Base-by-base conservation (phyloP, 2,888 invertebrate genomes). In the Diaperis boleti region DNA sequence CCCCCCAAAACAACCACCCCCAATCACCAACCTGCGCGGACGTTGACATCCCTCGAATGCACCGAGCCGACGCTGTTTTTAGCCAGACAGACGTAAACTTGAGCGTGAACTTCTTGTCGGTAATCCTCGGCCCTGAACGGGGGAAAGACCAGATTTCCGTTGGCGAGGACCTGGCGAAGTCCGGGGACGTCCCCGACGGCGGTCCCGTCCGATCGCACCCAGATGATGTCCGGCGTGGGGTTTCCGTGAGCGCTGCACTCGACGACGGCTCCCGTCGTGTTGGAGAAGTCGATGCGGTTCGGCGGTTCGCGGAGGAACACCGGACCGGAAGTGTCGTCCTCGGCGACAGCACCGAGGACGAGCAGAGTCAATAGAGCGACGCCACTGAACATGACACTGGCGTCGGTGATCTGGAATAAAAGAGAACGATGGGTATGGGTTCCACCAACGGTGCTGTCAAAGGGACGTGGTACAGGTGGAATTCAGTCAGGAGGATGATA, bases 71-170 rank as follows among this genome's bases (percentile, higher is more conserved):
- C 93, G 59, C 91, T 87, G 82, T 95, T 96, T 75, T 91, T 88
- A 6, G 96, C 96, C 70, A 94, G 85, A 80, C 97, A 97, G 72
- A 94, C 92, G 83, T 97, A 96, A 65, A 94, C 92, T 83, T 95
- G 95, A 65, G 95, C 94, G 80, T 97, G 96, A 42, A 96, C 94
- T 81, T 95, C 94, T 82, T 96, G 95, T 39, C 94, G 88, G 79
- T 96, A 96, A 80, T 94, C 94, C 81, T 94, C 94, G 50, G 95
- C 95, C 62, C 95, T 89, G 87, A 97, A 97, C 26, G 96, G 95
- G 63, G 95, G 95, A 81, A 97, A 96, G 50, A 95, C 92, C 75
- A 97, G 84, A 78, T 96, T 95, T 77, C 96, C 96, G 82, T 96
- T 96, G 57, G 94, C 91, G 29, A 76, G 68, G 6, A 76, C 91